phyloP scores from a whole-genome alignment of 2,797 vertebrate genomes.

The Typhlichthys eigenmanni region DNA sequence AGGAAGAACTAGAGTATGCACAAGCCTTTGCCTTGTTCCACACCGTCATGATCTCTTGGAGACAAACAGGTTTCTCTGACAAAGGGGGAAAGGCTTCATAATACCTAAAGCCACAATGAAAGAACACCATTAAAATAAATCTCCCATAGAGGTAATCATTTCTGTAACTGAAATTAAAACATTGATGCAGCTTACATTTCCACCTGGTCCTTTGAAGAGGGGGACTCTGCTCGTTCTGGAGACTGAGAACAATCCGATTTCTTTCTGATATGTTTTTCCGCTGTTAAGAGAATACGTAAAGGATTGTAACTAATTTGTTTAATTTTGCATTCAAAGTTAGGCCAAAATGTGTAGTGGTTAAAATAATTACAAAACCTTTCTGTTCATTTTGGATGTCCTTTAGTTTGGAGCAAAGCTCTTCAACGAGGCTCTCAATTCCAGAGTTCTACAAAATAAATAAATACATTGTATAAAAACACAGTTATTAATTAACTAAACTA shows the following conservation, averaged over 20 bases:
- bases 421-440: constrained; percentile 96
- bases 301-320: neutral
- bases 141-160: neutral
- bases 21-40: constrained; percentile 96
- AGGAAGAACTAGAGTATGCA: constrained; percentile 93
- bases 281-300: constrained; percentile 68
- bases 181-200: constrained; percentile 87
- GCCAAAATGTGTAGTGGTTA: neutral
- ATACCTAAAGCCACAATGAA: constrained; percentile 81
- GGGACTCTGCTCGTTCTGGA: constrained; percentile 90
- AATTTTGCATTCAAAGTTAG: neutral
- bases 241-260: constrained; percentile 91
- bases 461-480: no score
- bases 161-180: neutral
- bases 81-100: constrained; percentile 99
- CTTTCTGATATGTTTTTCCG: constrained; percentile 93
- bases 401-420: constrained; percentile 98
- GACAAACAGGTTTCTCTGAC: constrained; percentile 97
- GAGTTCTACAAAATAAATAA: constrained; percentile 83
- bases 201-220: constrained; percentile 97
- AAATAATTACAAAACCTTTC: constrained; percentile 79
- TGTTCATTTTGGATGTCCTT: constrained; percentile 98
- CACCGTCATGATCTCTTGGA: constrained; percentile 98
- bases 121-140: constrained; percentile 25
- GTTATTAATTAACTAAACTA: no score